Conservation (phyloP, 2,888 invertebrate species). For the Lepidocyrtoides sp. region DNA sequence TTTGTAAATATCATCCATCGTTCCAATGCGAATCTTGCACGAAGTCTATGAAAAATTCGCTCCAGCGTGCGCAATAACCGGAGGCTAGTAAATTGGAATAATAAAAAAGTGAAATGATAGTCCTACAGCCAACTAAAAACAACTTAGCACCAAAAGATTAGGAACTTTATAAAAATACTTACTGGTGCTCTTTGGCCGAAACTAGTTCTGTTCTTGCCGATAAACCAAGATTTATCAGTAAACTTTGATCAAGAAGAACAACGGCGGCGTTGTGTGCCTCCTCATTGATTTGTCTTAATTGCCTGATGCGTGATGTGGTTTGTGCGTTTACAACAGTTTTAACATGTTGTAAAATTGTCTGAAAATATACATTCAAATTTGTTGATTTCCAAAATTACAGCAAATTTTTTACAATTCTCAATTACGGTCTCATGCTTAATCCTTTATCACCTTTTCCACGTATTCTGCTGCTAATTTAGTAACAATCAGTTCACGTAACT, state of each 20-base stretch:
- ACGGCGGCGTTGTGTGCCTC: background rate
- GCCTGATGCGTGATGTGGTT: background rate
- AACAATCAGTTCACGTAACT: constrained; percentile 3
- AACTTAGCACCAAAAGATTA: too few relatives aligned
- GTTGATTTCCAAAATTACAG: too few relatives aligned
- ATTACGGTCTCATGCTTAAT: too few relatives aligned
- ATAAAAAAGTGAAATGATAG: background rate
- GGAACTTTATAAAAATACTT: too few relatives aligned
- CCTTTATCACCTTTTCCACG: constrained; percentile 43
- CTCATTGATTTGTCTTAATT: background rate
- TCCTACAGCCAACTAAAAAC: background rate
- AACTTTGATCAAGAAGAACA: constrained; percentile 35
- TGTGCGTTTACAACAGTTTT: background rate
- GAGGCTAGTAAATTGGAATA: background rate
- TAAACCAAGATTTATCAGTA: background rate
- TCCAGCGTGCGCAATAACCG: constrained; percentile 8
- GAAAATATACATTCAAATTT: constrained; percentile 28
- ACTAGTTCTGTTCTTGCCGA: constrained; percentile 46
- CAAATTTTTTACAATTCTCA: background rate
- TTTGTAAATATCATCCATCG: constrained; percentile 57
- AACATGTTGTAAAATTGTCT: constrained; percentile 20
- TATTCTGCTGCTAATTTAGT: constrained; percentile 41
- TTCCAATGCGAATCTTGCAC: constrained; percentile 60
- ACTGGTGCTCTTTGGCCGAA: constrained; percentile 61
- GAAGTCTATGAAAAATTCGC: constrained; percentile 48